A percentile compares a stretch with the other conserved stretches of the same genome.
phyloP scores from a whole-genome alignment of 2,888 invertebrate species.

The Melikaiella ostensackeni region DNA sequence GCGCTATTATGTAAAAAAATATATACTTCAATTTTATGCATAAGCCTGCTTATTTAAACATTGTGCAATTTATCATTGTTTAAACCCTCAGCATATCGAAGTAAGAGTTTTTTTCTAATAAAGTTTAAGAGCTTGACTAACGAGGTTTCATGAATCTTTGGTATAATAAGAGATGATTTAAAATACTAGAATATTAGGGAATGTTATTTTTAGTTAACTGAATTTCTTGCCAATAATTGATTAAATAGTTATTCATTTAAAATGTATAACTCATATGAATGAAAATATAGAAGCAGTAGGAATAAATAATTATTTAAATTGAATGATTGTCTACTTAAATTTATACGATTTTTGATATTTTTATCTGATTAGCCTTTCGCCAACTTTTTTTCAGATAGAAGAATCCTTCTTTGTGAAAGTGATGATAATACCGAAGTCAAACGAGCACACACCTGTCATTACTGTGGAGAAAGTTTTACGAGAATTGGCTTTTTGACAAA shows the following conservation, averaged over 20 bases:
- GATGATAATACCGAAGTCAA: neutral
- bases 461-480: conserved; percentile 61
- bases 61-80: neutral
- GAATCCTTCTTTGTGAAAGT: neutral
- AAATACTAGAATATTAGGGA: neutral
- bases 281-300: neutral
- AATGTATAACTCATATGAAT: neutral
- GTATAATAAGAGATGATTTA: neutral
- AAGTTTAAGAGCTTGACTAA: neutral
- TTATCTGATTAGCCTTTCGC: conserved; percentile 17
- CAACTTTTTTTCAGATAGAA: conserved; percentile 24
- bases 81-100: neutral
- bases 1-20: neutral
- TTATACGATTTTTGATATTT: conserved; percentile 1
- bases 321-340: neutral
- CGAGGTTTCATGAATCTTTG: neutral
- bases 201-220: neutral
- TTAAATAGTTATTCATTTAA: neutral
- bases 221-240: neutral
- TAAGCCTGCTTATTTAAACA: neutral
- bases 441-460: conserved; percentile 54
- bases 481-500: conserved; percentile 53
- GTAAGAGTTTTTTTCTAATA: neutral
- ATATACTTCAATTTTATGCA: neutral
- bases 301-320: neutral